Conservation (phyloP, 2,113 vertebrate genomes). For the Rostratula benghalensis region DNA sequence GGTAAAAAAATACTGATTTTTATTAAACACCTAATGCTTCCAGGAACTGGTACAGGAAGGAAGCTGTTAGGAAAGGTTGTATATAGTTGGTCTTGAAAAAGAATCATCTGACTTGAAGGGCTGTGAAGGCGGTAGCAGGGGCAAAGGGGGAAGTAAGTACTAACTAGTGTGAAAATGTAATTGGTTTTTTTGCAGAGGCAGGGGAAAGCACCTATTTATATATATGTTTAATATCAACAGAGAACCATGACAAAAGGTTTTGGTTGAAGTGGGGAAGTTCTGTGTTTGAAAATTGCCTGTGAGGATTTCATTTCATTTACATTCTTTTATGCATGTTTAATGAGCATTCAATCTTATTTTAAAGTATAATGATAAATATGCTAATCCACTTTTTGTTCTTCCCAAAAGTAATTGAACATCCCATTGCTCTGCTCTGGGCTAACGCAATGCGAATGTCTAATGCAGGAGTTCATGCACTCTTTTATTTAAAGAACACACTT, state of each 20-base stretch:
- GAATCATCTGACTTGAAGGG: neutral
- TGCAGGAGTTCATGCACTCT: neutral
- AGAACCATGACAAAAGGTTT: neutral
- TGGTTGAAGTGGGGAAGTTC: neutral
- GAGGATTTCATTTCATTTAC: constrained; percentile 23
- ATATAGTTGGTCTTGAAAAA: neutral
- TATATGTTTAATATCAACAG: neutral
- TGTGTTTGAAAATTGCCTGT: constrained; percentile 36
- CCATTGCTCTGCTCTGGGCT: constrained; percentile 9
- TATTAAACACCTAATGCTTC: neutral
- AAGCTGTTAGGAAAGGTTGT: neutral
- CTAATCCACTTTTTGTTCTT: constrained; percentile 51
- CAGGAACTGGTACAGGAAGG: neutral
- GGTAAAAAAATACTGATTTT: neutral
- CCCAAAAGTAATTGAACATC: constrained; percentile 44
- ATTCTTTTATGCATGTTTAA: constrained; percentile 63
- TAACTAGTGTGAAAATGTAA: neutral
- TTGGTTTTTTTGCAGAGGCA: neutral
- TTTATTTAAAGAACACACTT: constrained; percentile 30
- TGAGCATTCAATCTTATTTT: constrained; percentile 59
- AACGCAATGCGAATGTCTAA: constrained; percentile 34
- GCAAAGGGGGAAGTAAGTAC: neutral
- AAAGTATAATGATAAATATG: constrained; percentile 70
- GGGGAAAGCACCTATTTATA: neutral
- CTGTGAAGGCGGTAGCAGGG: neutral